These are phyloP conservation scores for Crematogaster levior DNA, from an alignment of 2,888 invertebrate genomes.

Conservation along the genomic window DNA sequence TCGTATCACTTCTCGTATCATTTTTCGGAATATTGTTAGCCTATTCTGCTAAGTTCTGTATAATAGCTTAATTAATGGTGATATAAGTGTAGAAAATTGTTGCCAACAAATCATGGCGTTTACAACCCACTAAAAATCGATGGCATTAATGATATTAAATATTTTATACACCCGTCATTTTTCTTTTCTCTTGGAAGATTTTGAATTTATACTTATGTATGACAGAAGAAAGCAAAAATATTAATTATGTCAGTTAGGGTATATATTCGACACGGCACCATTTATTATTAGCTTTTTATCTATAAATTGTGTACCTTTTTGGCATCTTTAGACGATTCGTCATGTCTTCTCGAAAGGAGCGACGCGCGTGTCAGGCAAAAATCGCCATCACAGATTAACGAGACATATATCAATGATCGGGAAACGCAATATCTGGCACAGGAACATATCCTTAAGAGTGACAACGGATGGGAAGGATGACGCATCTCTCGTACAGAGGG, in stretches of 20 bases:
- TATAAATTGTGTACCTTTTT: neutral
- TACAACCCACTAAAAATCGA: neutral
- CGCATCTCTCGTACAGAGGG: slow-evolving; percentile 41
- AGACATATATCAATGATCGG: slow-evolving; percentile 36
- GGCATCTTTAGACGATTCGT: slow-evolving; percentile 4
- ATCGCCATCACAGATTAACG: neutral
- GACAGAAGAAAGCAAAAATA: neutral
- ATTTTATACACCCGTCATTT: neutral
- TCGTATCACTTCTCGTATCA: neutral
- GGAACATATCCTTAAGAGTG: neutral
- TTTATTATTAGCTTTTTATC: neutral
- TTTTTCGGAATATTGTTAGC: neutral
- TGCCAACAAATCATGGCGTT: neutral
- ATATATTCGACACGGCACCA: neutral
- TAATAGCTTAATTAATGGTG: neutral
- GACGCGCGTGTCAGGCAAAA: neutral
- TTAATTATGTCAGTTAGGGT: neutral
- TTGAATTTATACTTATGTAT: neutral
- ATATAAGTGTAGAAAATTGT: neutral
- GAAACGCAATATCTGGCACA: slow-evolving; percentile 20
- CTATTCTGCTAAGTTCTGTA: neutral
- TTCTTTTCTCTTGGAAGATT: neutral
- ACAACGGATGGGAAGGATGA: slow-evolving; percentile 7
- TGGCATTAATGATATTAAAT: neutral
- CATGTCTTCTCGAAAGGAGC: neutral